Evolutionary conservation across 1,140 invertebrate species (phyloP).

Genomic region (Drosophila tropicalis): DNA sequence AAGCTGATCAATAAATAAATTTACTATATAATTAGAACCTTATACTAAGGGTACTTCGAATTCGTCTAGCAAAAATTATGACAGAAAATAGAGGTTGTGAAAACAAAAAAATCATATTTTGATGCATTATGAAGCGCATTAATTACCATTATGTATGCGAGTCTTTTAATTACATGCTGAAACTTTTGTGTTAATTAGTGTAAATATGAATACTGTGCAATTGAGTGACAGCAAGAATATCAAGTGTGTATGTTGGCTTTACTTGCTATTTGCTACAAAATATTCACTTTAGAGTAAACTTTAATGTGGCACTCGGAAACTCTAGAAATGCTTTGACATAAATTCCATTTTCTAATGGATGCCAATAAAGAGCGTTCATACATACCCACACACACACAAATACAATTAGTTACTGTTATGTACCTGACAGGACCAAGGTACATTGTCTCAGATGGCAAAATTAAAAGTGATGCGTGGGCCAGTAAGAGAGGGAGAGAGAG

Average conservation of each 20-base stretch:
- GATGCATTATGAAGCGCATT: conserved; percentile 40
- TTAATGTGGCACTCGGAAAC: conserved; percentile 27
- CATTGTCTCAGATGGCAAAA: conserved; percentile 67
- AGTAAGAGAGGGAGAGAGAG: not conserved
- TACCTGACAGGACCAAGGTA: conserved; percentile 65
- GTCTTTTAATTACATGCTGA: conserved; percentile 46
- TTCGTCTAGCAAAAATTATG: not conserved
- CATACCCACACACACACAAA: conserved; percentile 23
- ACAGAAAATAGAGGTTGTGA: not conserved
- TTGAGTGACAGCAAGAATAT: conserved; percentile 34
- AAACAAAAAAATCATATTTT: conserved; percentile 13
- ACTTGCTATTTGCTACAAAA: not conserved
- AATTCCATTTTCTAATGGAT: conserved; percentile 78
- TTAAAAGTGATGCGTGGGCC: conserved; percentile 72
- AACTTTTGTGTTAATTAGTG: conserved; percentile 67
- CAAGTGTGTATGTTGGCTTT: conserved; percentile 14
- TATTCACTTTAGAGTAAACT: conserved; percentile 8
- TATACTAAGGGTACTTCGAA: not conserved
- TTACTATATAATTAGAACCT: no score
- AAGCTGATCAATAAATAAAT: no score
- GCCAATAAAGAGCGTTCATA: conserved; percentile 65
- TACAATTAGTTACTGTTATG: conserved; percentile 56
- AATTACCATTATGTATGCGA: conserved; percentile 59
- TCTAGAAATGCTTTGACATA: conserved; percentile 60
- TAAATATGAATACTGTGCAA: conserved; percentile 37